phyloP scores from a whole-genome alignment of 2,113 vertebrate genomes.

The Pachycephala philippinensis region DNA sequence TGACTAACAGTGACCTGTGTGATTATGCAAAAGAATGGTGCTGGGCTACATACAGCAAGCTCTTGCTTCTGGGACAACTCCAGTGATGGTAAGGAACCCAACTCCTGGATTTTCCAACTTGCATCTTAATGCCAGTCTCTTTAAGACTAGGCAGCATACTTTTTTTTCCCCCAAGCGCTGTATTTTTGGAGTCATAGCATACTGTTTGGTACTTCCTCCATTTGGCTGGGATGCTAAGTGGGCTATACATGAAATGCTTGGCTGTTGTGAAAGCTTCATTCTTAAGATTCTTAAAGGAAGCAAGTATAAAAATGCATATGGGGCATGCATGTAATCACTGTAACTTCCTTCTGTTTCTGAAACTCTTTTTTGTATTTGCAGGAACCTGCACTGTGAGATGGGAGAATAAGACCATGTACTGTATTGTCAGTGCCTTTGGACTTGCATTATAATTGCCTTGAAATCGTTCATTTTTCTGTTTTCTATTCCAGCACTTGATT shows the following conservation, averaged over 20 bases:
- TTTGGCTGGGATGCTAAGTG: background rate
- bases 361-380: constrained; percentile 32
- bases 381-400: constrained; percentile 90
- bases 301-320: background rate
- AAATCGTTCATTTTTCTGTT: background rate
- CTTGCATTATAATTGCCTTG: constrained; percentile 78
- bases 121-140: background rate
- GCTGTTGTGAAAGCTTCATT: background rate
- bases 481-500: background rate
- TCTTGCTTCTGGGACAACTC: constrained; percentile 95
- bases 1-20: constrained; percentile 84
- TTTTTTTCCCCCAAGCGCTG: rapidly evolving
- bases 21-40: constrained; percentile 97
- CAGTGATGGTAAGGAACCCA: constrained; percentile 84
- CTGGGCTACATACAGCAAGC: constrained; percentile 89
- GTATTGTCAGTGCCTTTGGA: constrained; percentile 89
- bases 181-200: background rate
- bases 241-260: background rate
- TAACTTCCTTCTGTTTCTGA: background rate
- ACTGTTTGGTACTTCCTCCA: background rate
- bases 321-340: background rate
- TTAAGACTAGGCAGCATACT: background rate
- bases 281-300: background rate
- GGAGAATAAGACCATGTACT: constrained; percentile 95
- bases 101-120: background rate